A percentile compares a stretch with the other conserved stretches of the same genome.
Conservation (phyloP, 2,113 vertebrate species). For the Esox niger region DNA sequence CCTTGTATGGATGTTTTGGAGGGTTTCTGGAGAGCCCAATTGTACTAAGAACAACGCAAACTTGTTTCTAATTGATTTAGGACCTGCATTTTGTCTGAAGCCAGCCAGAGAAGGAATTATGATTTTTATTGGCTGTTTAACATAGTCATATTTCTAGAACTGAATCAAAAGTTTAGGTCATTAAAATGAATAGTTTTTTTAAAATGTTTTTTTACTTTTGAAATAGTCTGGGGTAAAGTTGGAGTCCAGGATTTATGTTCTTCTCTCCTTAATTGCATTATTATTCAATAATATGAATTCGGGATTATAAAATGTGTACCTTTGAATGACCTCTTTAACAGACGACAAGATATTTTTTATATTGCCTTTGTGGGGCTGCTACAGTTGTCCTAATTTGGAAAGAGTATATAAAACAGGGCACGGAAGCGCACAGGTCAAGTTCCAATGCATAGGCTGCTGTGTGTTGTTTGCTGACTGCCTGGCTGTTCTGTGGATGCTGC, state of each 20-base stretch:
- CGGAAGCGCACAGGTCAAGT: slow-evolving; percentile 51
- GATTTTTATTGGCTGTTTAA: slow-evolving; percentile 66
- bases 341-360: slow-evolving; percentile 48
- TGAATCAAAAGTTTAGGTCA: slow-evolving; percentile 48
- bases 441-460: slow-evolving; percentile 62
- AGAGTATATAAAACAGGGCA: slow-evolving; percentile 52
- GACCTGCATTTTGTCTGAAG: slow-evolving; percentile 66
- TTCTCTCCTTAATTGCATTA: slow-evolving; percentile 42
- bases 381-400: slow-evolving; percentile 36
- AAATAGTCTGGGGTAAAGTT: slow-evolving; percentile 51
- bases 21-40: slow-evolving; percentile 45
- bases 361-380: slow-evolving; percentile 35
- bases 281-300: slow-evolving; percentile 57
- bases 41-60: slow-evolving; percentile 53
- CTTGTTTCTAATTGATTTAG: slow-evolving; percentile 72
- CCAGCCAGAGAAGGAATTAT: slow-evolving; percentile 59
- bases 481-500: slow-evolving; percentile 59
- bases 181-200: slow-evolving; percentile 65
- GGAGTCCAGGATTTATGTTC: slow-evolving; percentile 59
- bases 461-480: slow-evolving; percentile 67
- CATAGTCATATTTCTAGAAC: slow-evolving; percentile 68
- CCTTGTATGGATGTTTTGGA: slow-evolving; percentile 26
- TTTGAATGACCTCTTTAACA: slow-evolving; percentile 35
- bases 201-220: slow-evolving; percentile 64
- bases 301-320: slow-evolving; percentile 39